Evolutionary conservation across 2,113 vertebrate species (phyloP).

Genomic region (Oceanodroma tethys): DNA sequence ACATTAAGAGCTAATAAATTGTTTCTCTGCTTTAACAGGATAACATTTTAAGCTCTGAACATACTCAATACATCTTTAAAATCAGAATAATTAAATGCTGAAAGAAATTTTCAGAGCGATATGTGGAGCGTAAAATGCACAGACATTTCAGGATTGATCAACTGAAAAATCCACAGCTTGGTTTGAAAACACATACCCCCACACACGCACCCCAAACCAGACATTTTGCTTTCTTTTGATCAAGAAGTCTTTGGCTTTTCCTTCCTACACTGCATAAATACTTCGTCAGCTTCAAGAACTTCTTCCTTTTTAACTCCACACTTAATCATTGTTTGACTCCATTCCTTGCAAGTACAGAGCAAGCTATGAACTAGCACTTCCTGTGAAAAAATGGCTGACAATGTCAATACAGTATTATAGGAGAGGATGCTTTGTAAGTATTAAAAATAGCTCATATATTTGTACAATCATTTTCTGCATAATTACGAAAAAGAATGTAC

Average conservation of each 20-base stretch:
- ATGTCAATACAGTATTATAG: not conserved
- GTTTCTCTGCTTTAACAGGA: not conserved
- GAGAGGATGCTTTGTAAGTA: not conserved
- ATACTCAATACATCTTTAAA: not conserved
- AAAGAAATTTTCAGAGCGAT: not conserved
- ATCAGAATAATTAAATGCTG: not conserved
- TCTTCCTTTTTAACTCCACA: not conserved
- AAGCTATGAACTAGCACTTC: not conserved
- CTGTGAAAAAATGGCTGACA: not conserved
- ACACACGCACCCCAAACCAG: not conserved
- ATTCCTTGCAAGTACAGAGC: not conserved
- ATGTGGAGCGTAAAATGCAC: not conserved
- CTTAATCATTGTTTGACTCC: not conserved
- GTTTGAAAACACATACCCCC: not conserved
- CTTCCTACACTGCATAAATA: conserved; percentile 11
- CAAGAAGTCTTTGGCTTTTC: not conserved
- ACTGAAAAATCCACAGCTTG: not conserved
- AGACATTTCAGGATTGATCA: not conserved
- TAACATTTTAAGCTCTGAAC: not conserved
- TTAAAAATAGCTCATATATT: not conserved
- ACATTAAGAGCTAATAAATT: not conserved
- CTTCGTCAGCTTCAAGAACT: conserved; percentile 31
- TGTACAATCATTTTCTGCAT: not conserved
- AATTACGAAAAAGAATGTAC: not conserved
- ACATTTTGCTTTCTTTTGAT: not conserved